A percentile compares a stretch with the other conserved stretches of the same genome.
These are phyloP conservation scores for Podocnemis expansa DNA, from an alignment of 2,113 vertebrate genomes.

Conservation along the genomic window DNA sequence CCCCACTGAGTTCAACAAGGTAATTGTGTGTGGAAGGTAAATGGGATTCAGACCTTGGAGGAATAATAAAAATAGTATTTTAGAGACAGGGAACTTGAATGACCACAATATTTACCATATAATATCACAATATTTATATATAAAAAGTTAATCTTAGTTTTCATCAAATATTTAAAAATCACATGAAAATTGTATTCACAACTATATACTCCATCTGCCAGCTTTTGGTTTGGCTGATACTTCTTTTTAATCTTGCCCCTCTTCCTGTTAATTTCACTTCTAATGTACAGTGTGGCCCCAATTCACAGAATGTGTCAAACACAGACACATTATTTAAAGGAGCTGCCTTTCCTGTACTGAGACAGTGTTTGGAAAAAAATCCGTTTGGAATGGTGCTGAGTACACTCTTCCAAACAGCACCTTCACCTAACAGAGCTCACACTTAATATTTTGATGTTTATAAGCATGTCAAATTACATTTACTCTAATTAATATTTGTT, in stretches of 20 bases:
- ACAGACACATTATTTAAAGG: slow-evolving; percentile 39
- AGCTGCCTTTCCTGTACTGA: slow-evolving; percentile 25
- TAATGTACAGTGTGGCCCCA: slow-evolving; percentile 45
- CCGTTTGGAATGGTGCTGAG: slow-evolving; percentile 63
- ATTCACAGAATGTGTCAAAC: slow-evolving; percentile 62
- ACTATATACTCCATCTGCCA: slow-evolving; percentile 72
- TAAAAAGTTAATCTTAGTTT: slow-evolving; percentile 72
- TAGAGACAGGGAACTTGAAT: slow-evolving; percentile 59
- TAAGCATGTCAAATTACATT: slow-evolving; percentile 30
- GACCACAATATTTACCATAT: slow-evolving; percentile 72
- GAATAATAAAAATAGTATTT: slow-evolving; percentile 66
- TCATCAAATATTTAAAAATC: slow-evolving; percentile 72
- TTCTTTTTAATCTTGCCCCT: slow-evolving; percentile 52
- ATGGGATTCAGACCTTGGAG: slow-evolving; percentile 66
- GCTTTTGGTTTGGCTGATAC: slow-evolving; percentile 80
- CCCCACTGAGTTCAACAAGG: slow-evolving; percentile 44
- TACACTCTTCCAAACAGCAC: slow-evolving; percentile 53
- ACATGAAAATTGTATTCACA: slow-evolving; percentile 71
- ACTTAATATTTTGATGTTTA: slow-evolving; percentile 18
- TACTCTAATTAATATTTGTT: slow-evolving; percentile 48
- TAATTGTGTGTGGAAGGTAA: slow-evolving; percentile 53
- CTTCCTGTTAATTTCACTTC: slow-evolving; percentile 7
- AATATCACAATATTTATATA: slow-evolving; percentile 64
- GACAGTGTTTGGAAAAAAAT: slow-evolving; percentile 51
- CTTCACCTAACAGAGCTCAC: slow-evolving; percentile 43